A percentile compares a stretch with the other conserved stretches of the same genome.
These are phyloP conservation scores for Zele albiditarsus DNA, from an alignment of 2,888 invertebrate species.

Conservation along the genomic window DNA sequence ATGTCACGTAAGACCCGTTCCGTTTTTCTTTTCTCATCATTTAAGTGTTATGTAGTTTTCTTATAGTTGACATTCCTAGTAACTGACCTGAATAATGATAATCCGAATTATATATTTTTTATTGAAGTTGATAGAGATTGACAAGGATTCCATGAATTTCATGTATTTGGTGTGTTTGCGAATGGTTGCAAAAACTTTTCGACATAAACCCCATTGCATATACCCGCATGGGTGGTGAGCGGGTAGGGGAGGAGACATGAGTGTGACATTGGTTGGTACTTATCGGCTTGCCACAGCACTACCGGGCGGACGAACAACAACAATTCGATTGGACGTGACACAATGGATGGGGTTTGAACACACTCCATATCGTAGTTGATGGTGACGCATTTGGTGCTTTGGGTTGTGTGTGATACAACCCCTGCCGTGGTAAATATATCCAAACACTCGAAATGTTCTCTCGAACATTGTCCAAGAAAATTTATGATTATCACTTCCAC, in stretches of 20 bases:
- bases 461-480: background rate
- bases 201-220: background rate
- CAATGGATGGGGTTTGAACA: constrained; percentile 16
- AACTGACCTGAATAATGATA: no score
- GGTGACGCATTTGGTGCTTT: constrained; percentile 11
- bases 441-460: background rate
- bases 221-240: background rate
- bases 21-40: no score
- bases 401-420: background rate
- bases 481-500: constrained; percentile 6
- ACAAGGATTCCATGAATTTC: background rate
- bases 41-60: no score
- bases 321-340: constrained; percentile 33
- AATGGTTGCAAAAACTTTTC: background rate
- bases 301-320: constrained; percentile 27
- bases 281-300: constrained; percentile 36
- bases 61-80: no score
- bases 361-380: background rate
- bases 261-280: constrained; percentile 22
- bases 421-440: background rate
- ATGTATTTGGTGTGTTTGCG: constrained; percentile 13
- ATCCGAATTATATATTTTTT: background rate
- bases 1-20: no score
- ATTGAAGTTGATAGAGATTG: background rate
- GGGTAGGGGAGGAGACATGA: constrained; percentile 17